Conservation (phyloP, 2,888 invertebrate genomes). For the Ochlodes sylvanus region DNA sequence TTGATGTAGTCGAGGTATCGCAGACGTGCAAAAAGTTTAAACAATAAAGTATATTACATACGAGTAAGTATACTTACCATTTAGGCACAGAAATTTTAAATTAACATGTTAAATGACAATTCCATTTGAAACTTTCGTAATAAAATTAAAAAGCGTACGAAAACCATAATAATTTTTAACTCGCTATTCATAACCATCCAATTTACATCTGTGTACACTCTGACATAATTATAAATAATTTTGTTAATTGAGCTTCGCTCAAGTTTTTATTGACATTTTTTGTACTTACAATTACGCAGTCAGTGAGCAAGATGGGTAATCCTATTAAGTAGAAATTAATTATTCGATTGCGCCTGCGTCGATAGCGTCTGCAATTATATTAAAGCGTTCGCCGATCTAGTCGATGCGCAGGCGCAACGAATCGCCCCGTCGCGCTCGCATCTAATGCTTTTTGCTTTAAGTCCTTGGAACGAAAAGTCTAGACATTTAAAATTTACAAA, state of each 20-base stretch:
- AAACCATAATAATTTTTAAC: too few species aligned
- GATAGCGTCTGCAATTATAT: conserved; percentile 59
- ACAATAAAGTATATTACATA: conserved; percentile 5
- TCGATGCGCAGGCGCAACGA: conserved; percentile 64
- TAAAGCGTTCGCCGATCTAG: conserved; percentile 45
- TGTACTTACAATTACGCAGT: conserved; percentile 13
- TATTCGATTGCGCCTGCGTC: conserved; percentile 55
- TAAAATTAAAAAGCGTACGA: too few species aligned
- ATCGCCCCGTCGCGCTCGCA: conserved; percentile 56
- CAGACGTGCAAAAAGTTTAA: conserved; percentile 1
- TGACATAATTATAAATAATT: not conserved
- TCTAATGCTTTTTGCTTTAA: conserved; percentile 61
- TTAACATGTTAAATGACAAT: not conserved
- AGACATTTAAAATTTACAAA: conserved; percentile 78
- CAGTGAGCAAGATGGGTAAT: conserved; percentile 18
- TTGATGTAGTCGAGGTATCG: conserved; percentile 14
- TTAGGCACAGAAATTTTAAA: not conserved
- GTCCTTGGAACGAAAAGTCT: conserved; percentile 76
- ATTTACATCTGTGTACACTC: too few species aligned
- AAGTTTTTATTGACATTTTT: conserved; percentile 10
- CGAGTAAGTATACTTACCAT: not conserved
- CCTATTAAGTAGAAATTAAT: conserved; percentile 25
- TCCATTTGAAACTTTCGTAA: too few species aligned
- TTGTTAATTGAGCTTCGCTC: not conserved
- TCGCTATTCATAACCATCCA: too few species aligned